These are phyloP conservation scores for Leptosomus discolor DNA, from an alignment of 2,113 vertebrate species.

Conservation along the genomic window DNA sequence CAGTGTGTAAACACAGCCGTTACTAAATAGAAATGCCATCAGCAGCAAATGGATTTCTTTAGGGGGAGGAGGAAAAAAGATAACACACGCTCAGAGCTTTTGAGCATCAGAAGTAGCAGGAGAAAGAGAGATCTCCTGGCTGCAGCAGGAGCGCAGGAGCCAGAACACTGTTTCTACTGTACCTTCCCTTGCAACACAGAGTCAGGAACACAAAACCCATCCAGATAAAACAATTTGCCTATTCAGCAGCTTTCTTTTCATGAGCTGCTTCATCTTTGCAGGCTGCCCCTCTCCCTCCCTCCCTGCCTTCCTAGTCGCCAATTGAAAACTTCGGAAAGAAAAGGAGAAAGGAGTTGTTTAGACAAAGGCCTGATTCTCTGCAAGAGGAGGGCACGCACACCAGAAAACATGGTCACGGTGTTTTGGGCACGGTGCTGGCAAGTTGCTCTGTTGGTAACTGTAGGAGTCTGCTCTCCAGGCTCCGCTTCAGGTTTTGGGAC, in stretches of 20 bases:
- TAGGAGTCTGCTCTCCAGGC: neutral
- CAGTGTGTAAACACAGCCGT: neutral
- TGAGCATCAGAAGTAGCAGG: neutral
- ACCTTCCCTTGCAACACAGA: conserved; percentile 9
- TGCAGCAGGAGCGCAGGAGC: neutral
- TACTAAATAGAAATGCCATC: neutral
- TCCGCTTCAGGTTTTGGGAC: neutral
- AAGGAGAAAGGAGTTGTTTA: conserved; percentile 9
- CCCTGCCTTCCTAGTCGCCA: neutral
- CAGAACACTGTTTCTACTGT: neutral
- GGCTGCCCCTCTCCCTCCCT: neutral
- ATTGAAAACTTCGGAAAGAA: conserved; percentile 30
- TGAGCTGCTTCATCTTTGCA: conserved; percentile 42
- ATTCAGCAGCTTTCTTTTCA: conserved; percentile 64
- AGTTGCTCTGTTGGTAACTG: neutral
- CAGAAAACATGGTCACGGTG: neutral
- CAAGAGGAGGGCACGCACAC: neutral
- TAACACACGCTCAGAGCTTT: neutral
- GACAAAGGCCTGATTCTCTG: conserved; percentile 65
- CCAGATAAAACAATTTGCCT: conserved; percentile 53
- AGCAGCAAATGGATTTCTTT: neutral
- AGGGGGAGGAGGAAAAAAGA: neutral
- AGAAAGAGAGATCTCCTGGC: neutral
- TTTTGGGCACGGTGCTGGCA: neutral
- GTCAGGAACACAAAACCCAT: conserved; percentile 35